Evolutionary conservation across 2,113 vertebrate genomes (phyloP), one percentile per base, ranked within the genome.

Genomic region (Psilopogon haemacephalus): DNA sequence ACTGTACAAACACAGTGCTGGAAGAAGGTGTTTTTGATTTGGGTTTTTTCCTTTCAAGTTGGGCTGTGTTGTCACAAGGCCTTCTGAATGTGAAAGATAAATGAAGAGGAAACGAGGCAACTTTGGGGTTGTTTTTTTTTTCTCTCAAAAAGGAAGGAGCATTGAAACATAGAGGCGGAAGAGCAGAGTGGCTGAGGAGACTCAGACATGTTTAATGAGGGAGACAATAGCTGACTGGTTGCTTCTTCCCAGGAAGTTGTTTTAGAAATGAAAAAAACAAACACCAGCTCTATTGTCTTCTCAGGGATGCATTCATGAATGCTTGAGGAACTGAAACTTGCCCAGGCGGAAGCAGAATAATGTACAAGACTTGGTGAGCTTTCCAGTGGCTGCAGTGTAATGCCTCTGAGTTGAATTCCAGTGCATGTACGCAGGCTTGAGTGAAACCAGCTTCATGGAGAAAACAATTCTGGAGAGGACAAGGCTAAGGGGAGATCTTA

Each of bases 71-170:
- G 84, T 89, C 75, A 46, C 18, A 55, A 94, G 55, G 23, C 42
- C 52, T 85, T 89, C 83, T 91, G 84, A 93, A 76, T 0, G 0
- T 71, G 84, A 46, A 76, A 94, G 91, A 95, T 89, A 70, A 95
- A 96, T 91, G 71, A 48, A 87, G 74, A 91, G 96, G 94, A 96
- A 95, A 89, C 79, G 52, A 94, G 84, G 44, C 74, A 93, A 46
- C n/a, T 50, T 75, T 33, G 46, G 9, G 15, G 40, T n/a, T n/a
- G 42, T 44, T 44, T 44, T 4, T 8, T 69, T 48, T 74, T 56
- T 26, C 44, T 46, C 30, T 1, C 3, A 28, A 89, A 73, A 92
- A 89, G 84, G 77, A 95, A 95, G 74, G 75, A 79, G 67, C 63
- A 75, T 40, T 93, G 59, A 94, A 90, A 63, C 19, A 20, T 8